Conservation (phyloP, 92 coral and sea anemone genomes). For the Montipora capitata region DNA sequence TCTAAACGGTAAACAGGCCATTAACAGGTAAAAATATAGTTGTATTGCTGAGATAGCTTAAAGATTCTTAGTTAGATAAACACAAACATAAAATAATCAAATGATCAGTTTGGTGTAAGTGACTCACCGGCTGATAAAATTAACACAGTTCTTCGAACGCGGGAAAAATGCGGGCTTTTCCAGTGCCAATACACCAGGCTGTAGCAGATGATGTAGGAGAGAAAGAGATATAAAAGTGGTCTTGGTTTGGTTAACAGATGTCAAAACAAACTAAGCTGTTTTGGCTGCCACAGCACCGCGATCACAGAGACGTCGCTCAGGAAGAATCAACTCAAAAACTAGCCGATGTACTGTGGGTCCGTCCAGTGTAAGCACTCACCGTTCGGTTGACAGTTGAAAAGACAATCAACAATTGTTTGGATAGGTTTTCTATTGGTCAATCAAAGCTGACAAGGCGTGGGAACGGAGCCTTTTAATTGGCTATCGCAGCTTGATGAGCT, state of each 20-base stretch:
- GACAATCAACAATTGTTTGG: constrained; percentile 63
- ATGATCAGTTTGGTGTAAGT: constrained; percentile 5
- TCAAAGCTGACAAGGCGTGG: constrained; percentile 89
- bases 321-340: background rate
- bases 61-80: constrained; percentile 41
- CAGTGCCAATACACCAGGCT: background rate
- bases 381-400: constrained; percentile 26
- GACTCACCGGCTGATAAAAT: constrained; percentile 29
- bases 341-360: background rate
- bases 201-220: background rate
- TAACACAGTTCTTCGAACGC: constrained; percentile 8
- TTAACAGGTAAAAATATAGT: constrained; percentile 14
- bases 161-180: constrained; percentile 29
- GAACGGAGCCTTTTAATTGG: constrained; percentile 84
- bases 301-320: background rate
- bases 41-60: constrained; percentile 8
- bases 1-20: background rate
- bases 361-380: background rate
- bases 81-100: constrained; percentile 28
- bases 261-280: background rate
- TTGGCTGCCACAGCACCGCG: background rate
- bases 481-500: constrained; percentile 27
- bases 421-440: constrained; percentile 76
- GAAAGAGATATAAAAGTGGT: background rate
- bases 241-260: background rate